phyloP scores from a whole-genome alignment of 2,797 vertebrate genomes.

The Lepilemur septentrionalis region DNA sequence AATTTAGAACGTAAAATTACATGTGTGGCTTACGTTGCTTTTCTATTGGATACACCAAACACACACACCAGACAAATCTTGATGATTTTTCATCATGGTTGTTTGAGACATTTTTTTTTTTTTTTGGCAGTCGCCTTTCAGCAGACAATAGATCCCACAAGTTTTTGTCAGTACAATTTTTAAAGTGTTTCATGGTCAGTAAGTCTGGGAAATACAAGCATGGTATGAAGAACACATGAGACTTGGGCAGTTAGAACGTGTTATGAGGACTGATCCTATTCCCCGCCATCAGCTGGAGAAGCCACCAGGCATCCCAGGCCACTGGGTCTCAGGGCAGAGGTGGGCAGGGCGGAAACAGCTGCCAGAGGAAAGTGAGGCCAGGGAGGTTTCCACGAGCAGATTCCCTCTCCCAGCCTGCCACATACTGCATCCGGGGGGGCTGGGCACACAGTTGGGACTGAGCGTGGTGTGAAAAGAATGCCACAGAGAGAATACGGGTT shows the following conservation, averaged over 20 bases:
- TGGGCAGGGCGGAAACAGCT: neutral
- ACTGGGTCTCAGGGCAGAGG: neutral
- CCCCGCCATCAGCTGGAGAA: neutral
- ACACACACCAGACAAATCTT: neutral
- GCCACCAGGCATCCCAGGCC: neutral
- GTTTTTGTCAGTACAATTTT: neutral
- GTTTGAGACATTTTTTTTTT: neutral
- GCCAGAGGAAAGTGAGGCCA: neutral
- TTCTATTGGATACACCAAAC: neutral
- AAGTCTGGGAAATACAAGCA: slow-evolving; percentile 28
- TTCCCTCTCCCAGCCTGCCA: neutral
- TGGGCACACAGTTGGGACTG: neutral
- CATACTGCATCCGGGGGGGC: rapidly evolving
- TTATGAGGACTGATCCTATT: neutral
- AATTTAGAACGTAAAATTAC: neutral
- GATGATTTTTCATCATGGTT: neutral
- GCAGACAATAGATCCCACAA: neutral
- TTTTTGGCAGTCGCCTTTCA: neutral
- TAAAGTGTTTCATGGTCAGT: neutral
- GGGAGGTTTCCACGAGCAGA: neutral
- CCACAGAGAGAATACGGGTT: neutral
- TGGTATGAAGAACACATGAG: neutral
- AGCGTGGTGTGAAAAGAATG: neutral
- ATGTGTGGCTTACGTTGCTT: neutral
- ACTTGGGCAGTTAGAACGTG: neutral